Conservation (phyloP, 2,113 vertebrate species). For the Sinocyclocheilus grahami region DNA sequence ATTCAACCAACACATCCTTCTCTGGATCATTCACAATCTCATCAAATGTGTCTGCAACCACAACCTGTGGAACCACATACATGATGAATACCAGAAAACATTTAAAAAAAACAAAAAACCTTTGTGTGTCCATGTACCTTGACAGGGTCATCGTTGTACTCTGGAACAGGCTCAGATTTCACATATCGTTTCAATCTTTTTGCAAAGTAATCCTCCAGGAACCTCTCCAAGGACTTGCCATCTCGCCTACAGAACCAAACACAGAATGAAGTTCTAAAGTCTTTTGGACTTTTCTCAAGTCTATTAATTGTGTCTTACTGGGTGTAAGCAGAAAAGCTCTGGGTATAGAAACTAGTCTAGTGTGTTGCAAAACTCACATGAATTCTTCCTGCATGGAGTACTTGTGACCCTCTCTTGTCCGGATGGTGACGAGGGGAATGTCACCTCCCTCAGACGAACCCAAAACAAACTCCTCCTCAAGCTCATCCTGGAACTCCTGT, state of each 20-base stretch:
- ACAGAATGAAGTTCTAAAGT: neutral
- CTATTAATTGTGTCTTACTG: neutral
- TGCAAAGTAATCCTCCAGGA: slow-evolving; percentile 74
- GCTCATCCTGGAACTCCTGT: slow-evolving; percentile 73
- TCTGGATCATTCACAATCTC: slow-evolving; percentile 68
- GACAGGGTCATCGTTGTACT: slow-evolving; percentile 68
- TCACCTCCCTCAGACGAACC: slow-evolving; percentile 67
- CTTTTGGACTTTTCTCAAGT: neutral
- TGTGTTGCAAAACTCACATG: slow-evolving; percentile 68
- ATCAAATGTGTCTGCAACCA: slow-evolving; percentile 77
- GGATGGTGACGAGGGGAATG: slow-evolving; percentile 70
- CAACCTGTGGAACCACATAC: slow-evolving; percentile 63
- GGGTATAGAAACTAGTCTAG: neutral
- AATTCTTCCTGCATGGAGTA: slow-evolving; percentile 79
- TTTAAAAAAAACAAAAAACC: neutral
- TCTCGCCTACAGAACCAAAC: slow-evolving; percentile 67
- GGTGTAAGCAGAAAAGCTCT: neutral
- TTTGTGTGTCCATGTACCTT: slow-evolving; percentile 62
- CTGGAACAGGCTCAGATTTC: slow-evolving; percentile 73
- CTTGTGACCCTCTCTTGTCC: slow-evolving; percentile 73
- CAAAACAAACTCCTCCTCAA: slow-evolving; percentile 76
- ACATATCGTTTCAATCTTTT: slow-evolving; percentile 72
- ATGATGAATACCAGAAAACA: neutral
- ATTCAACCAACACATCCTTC: slow-evolving; percentile 75
- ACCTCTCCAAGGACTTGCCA: slow-evolving; percentile 72